Base-by-base conservation (phyloP, 2,797 vertebrate species). In the Lepilemur septentrionalis region DNA sequence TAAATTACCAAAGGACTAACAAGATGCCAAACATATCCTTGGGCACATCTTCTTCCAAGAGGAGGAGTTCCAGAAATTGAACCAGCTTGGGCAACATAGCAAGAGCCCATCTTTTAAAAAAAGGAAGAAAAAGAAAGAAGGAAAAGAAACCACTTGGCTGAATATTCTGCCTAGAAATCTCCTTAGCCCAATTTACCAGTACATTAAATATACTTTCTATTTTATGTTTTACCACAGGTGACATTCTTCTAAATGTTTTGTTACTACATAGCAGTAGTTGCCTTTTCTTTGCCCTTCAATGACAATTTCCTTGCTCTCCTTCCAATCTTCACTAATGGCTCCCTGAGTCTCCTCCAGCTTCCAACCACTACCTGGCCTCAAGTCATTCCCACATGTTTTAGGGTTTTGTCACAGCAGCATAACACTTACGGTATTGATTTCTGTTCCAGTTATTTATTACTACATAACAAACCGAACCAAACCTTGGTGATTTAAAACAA, bases 51-150 rank as follows among this genome's bases (percentile, higher is more conserved):
- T 99, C 98, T 99, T 99, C 97, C 99, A 99, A 97, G 99, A 99
- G 93, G 99, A 99, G 15, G 99, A 99, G 98, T 99, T 99, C 98
- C 99, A 99, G 98, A 99, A 99, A 94, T 97, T 99, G 82, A 99
- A 52, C 59, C 13, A 61, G 59, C 28, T 28, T 61, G 59, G 38
- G 38, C 38, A 38, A 38, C 4, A 38, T 38, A 38, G 38, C 38
- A 38, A 38, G 38, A 38, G 38, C 38, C 38, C 38, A 38, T 38
- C 38, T 38, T 38, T 38, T 38, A 38, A 38, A 38, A 38, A 38
- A 38, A 38, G 38, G 38, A 5, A 30, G 30, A 30, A 28, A 14
- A 61, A 13, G 61, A 32, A 32, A 17, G 30, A 32, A n/a, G 14
- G 61, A 32, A 63, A 63, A 15, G 61, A 63, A 63, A 63, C 30